A percentile compares a stretch with the other conserved stretches of the same genome.
Conservation (phyloP, 2,888 invertebrate genomes). For the Hypena proboscidalis region DNA sequence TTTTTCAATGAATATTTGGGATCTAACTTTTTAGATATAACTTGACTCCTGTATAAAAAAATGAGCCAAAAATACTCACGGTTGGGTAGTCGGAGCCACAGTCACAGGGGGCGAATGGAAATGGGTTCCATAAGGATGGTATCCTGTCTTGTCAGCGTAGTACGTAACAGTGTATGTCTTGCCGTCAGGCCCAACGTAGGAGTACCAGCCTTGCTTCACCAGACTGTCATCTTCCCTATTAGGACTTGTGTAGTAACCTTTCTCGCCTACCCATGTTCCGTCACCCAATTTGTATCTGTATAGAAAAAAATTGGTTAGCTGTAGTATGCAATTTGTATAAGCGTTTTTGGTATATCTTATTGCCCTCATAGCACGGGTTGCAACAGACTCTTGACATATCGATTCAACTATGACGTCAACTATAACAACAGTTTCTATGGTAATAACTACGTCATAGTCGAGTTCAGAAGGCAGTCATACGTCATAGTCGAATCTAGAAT, state of each 20-base stretch:
- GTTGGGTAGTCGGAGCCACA: no score
- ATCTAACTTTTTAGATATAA: no score
- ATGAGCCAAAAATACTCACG: conserved; percentile 71
- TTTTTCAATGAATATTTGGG: no score
- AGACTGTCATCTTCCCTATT: conserved; percentile 67
- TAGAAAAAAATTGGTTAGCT: conserved; percentile 3
- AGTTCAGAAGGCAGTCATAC: no score
- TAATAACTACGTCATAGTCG: no score
- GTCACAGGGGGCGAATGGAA: conserved; percentile 71
- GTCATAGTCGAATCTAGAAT: no score
- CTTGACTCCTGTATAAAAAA: no score
- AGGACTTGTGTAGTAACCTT: conserved; percentile 71
- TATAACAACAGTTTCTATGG: no score
- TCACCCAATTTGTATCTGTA: conserved; percentile 74
- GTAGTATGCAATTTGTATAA: not conserved
- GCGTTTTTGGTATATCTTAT: no score
- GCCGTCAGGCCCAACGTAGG: conserved; percentile 71
- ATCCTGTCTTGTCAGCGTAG: conserved; percentile 79
- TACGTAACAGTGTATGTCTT: conserved; percentile 75
- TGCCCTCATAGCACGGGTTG: no score
- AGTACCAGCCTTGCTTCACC: conserved; percentile 81
- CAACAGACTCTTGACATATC: no score
- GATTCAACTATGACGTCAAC: no score
- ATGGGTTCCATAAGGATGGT: conserved; percentile 76
- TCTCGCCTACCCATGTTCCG: conserved; percentile 76